phyloP scores from a whole-genome alignment of 2,113 vertebrate genomes.

The Cervus canadensis region DNA sequence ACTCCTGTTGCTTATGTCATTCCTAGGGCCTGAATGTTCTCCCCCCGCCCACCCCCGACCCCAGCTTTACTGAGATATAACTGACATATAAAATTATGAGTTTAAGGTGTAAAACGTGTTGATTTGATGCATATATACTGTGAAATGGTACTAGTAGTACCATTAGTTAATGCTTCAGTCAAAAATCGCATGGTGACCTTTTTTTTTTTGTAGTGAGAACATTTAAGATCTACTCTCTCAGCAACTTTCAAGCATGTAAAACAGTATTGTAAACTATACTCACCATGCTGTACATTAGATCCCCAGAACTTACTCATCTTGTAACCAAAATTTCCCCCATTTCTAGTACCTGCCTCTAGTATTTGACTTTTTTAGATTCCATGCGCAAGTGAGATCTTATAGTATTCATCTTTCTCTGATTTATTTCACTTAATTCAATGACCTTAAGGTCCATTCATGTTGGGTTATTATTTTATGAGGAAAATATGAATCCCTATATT shows the following conservation, averaged over 20 bases:
- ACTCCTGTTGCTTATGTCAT: too few species aligned
- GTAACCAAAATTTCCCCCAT: not conserved
- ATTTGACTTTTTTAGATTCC: not conserved
- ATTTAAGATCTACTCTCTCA: not conserved
- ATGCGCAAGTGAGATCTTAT: not conserved
- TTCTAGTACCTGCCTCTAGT: not conserved
- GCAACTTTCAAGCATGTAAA: not conserved
- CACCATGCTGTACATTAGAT: not conserved
- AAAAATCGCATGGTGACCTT: not conserved
- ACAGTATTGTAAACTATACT: not conserved
- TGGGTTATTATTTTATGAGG: not conserved
- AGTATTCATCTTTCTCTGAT: not conserved
- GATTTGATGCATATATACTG: not conserved
- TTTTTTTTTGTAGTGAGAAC: not conserved
- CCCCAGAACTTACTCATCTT: not conserved
- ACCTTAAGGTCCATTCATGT: not conserved
- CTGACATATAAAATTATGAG: not conserved
- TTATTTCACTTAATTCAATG: not conserved
- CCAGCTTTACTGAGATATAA: not conserved
- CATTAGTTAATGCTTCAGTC: not conserved
- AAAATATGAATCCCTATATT: not conserved
- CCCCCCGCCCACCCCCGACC: fast-evolving
- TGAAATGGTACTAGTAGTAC: not conserved
- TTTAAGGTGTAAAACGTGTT: not conserved
- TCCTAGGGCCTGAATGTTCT: not conserved